These are phyloP conservation scores for Caenorhabditis wallacei DNA, from an alignment of 2,888 invertebrate genomes.

Conservation along the genomic window DNA sequence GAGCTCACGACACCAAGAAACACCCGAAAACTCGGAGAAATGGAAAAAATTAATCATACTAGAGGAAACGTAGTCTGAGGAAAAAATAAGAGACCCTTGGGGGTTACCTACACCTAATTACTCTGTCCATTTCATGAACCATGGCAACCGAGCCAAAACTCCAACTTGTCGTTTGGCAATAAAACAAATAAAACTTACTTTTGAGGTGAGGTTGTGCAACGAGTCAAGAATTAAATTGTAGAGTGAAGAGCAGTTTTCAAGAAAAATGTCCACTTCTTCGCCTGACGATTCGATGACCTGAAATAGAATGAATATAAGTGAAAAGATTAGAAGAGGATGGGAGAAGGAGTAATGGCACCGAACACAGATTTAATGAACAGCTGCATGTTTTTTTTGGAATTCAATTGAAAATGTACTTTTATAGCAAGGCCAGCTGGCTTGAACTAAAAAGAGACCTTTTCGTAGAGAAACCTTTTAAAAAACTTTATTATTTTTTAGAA, in stretches of 20 bases:
- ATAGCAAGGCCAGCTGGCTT: neutral
- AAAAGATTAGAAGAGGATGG: too few relatives aligned
- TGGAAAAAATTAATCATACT: conserved; percentile 27
- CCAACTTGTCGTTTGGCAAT: neutral
- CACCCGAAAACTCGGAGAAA: neutral
- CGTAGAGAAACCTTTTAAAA: too few relatives aligned
- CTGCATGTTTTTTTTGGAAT: conserved; percentile 18
- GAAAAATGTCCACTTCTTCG: conserved; percentile 71
- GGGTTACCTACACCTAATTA: conserved; percentile 22
- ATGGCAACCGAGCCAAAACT: conserved; percentile 33
- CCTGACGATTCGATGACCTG: conserved; percentile 50
- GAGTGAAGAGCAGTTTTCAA: conserved; percentile 73
- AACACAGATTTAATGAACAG: conserved; percentile 1
- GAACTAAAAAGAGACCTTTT: too few relatives aligned
- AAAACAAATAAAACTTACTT: conserved; percentile 61
- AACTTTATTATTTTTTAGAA: neutral
- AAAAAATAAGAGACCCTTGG: conserved; percentile 18
- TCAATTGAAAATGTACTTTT: conserved; percentile 3
- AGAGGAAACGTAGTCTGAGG: neutral
- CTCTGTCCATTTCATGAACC: conserved; percentile 5
- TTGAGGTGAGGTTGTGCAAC: conserved; percentile 71
- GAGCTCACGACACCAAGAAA: neutral
- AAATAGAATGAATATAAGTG: neutral
- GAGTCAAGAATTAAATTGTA: conserved; percentile 76
- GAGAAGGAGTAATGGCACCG: neutral